These are phyloP conservation scores for Atethmia centrago DNA, from an alignment of 2,888 invertebrate genomes.

Conservation along the genomic window DNA sequence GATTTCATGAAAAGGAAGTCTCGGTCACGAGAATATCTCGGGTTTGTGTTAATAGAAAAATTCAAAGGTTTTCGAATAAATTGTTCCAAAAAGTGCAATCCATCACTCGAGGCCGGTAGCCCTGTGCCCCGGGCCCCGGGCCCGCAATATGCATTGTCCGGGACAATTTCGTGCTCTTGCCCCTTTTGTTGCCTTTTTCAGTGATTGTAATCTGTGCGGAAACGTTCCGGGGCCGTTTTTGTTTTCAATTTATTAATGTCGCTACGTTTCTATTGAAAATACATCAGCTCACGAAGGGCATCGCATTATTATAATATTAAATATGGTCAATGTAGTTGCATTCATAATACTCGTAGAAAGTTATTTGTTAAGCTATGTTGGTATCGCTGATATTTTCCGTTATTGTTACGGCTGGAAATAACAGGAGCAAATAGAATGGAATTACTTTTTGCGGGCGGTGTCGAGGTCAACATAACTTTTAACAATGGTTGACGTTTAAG, in stretches of 20 bases:
- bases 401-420: constrained; percentile 49
- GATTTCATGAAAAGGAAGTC: constrained; percentile 45
- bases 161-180: constrained; percentile 77
- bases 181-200: constrained; percentile 78
- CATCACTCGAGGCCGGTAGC: constrained; percentile 60
- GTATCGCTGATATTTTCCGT: constrained; percentile 32
- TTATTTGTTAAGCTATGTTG: constrained; percentile 11
- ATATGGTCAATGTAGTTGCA: constrained; percentile 12
- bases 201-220: constrained; percentile 70
- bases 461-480: constrained; percentile 58
- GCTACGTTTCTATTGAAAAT: constrained; percentile 53
- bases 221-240: constrained; percentile 54
- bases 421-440: constrained; percentile 55
- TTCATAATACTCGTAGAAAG: constrained; percentile 9
- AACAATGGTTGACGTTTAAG: constrained; percentile 56
- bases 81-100: constrained; percentile 60
- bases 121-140: constrained; percentile 66
- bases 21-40: constrained; percentile 19
- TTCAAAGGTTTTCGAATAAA: constrained; percentile 48
- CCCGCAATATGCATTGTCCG: constrained; percentile 82
- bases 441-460: constrained; percentile 47
- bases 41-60: constrained; percentile 34
- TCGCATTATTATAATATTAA: constrained; percentile 11
- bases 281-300: constrained; percentile 27
- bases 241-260: constrained; percentile 58